Evolutionary conservation across 64 coral and sea anemone species (phyloP), one percentile per base, ranked within the genome.

Genomic region (Montipora efflorescens): DNA sequence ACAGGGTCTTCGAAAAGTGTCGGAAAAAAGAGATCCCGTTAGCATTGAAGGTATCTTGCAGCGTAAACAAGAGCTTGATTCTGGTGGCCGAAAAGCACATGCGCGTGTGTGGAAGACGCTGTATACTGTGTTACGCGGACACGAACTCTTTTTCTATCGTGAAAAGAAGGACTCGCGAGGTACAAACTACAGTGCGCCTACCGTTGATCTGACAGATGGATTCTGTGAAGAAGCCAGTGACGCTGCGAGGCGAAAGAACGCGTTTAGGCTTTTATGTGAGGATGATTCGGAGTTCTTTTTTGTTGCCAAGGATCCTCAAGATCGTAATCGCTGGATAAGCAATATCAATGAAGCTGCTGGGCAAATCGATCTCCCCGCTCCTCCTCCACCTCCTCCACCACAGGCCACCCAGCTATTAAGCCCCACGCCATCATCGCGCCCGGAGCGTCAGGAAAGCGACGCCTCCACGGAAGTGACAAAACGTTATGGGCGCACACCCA

Each of bases 231-330:
- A 89, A 11, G 83, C 83, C 2, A 90, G 81, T 18, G 89, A 98
- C 75, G 80, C 59, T 15, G 87, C 69, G 5, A 87, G 84, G 7
- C 81, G 88, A 82, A 95, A 84, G 78, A 91, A 92, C 59, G 79
- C 89, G 18, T 95, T 98, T 82, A 90, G 96, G 59, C 28, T 98
- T 45, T 75, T 95, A 8, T 89, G 94, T 28, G 75, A 80, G 64
- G 89, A 98, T 69, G 89, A 86, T 14, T 98, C 96, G 6, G 83
- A 92, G 47, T 98, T 89, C 47, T 91, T 98, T 43, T 95, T 98
- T 48, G 82, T 88, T 58, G 49, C 92, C 14, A 95, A 83, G 62
- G 93, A 94, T 83, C 45, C 79, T 59, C 19, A 46, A 16, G 95
- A 98, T 77, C 66, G 79, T 23, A 23, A 82, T 10, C 93, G 83